Conservation (phyloP, 2,797 vertebrate species). For the Kryptopterus vitreolus region DNA sequence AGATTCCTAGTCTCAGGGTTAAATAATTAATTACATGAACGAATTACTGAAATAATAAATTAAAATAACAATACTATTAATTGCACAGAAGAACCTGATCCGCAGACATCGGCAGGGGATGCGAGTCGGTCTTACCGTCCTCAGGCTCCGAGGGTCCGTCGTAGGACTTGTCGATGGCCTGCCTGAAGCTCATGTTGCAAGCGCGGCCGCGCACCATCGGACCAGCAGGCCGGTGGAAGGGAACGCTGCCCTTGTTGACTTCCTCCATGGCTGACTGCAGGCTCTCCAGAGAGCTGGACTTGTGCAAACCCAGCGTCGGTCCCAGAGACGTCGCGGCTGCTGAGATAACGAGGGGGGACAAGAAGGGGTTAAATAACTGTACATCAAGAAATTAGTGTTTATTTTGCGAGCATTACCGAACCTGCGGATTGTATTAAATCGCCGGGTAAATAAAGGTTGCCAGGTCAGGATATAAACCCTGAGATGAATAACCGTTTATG, state of each 20-base stretch:
- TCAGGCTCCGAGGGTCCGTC: conserved; percentile 85
- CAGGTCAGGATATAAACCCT: no score
- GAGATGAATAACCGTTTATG: neutral
- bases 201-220: conserved; percentile 87
- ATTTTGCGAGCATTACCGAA: no score
- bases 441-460: no score
- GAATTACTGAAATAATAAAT: no score
- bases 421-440: no score
- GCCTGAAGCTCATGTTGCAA: conserved; percentile 92
- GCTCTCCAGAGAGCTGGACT: conserved; percentile 97
- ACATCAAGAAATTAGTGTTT: no score
- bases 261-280: conserved; percentile 91
- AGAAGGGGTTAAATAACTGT: neutral
- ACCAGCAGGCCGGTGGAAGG: conserved; percentile 85
- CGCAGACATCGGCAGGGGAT: no score
- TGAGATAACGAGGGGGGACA: conserved; percentile 40
- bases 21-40: no score
- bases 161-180: conserved; percentile 94
- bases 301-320: conserved; percentile 89
- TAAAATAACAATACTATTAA: no score
- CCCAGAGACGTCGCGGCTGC: conserved; percentile 71
- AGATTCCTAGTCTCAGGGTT: no score
- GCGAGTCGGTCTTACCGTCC: conserved; percentile 72
- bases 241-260: conserved; percentile 80
- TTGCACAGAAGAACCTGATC: neutral